Evolutionary conservation across 1,140 invertebrate genomes (phyloP).

Genomic region (Aphis craccivora): DNA sequence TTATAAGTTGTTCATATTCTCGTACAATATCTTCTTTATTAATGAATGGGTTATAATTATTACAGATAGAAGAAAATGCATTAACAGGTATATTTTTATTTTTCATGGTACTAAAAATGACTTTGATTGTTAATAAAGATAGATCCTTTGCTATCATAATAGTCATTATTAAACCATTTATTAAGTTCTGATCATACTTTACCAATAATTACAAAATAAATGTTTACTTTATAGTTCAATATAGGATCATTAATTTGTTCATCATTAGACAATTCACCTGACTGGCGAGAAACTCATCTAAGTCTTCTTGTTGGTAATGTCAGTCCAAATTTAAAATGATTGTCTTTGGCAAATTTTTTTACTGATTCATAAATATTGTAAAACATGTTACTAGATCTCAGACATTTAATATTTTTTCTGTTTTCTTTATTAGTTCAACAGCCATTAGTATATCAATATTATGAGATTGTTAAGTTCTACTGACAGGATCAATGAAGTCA

Average conservation of each 20-base stretch:
- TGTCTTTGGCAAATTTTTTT: neutral
- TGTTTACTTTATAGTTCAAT: neutral
- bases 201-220: neutral
- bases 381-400: neutral
- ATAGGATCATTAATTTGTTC: neutral
- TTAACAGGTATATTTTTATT: neutral
- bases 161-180: neutral
- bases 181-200: constrained; percentile 10
- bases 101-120: neutral
- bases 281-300: neutral
- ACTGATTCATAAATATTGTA: neutral
- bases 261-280: neutral
- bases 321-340: neutral
- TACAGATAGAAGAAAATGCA: constrained; percentile 4
- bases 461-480: neutral
- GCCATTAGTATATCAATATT: constrained; percentile 8
- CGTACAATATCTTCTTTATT: constrained; percentile 23
- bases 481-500: neutral
- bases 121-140: neutral
- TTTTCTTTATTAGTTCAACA: neutral
- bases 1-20: constrained; percentile 19
- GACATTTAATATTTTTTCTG: neutral
- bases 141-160: neutral
- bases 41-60: neutral
- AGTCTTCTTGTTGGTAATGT: neutral